A percentile compares a stretch with the other conserved stretches of the same genome.
phyloP scores from a whole-genome alignment of 2,113 vertebrate genomes.

The Carassius gibelio region DNA sequence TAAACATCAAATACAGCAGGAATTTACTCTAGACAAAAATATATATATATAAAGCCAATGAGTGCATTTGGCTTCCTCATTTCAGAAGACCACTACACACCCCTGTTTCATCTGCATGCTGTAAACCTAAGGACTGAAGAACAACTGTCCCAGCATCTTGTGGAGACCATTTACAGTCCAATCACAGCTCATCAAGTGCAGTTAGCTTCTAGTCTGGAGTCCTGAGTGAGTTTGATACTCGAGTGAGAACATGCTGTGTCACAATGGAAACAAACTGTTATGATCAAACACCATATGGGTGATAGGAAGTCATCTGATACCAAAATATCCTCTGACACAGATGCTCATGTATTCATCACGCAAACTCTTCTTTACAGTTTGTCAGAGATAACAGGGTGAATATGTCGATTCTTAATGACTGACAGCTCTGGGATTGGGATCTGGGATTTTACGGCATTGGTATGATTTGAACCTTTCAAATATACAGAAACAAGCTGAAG shows the following conservation, averaged over 20 bases:
- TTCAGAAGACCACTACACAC: neutral
- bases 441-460: neutral
- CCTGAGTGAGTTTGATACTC: neutral
- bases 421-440: neutral
- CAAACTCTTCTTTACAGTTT: neutral
- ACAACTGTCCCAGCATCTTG: neutral
- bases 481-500: neutral
- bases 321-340: conserved; percentile 47
- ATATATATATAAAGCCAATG: too few species aligned
- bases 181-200: neutral
- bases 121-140: neutral
- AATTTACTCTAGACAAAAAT: neutral
- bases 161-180: neutral
- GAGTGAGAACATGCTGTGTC: conserved; percentile 30
- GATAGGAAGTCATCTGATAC: conserved; percentile 44
- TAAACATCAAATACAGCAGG: neutral
- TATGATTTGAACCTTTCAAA: neutral
- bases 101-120: neutral
- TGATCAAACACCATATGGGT: conserved; percentile 35
- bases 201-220: neutral
- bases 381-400: neutral
- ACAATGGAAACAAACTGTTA: conserved; percentile 39
- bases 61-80: neutral
- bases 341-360: conserved; percentile 27
- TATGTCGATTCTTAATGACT: neutral